Evolutionary conservation across 92 coral and sea anemone genomes (phyloP), one percentile per base, ranked within the genome.

Genomic region (Siderastrea siderea): DNA sequence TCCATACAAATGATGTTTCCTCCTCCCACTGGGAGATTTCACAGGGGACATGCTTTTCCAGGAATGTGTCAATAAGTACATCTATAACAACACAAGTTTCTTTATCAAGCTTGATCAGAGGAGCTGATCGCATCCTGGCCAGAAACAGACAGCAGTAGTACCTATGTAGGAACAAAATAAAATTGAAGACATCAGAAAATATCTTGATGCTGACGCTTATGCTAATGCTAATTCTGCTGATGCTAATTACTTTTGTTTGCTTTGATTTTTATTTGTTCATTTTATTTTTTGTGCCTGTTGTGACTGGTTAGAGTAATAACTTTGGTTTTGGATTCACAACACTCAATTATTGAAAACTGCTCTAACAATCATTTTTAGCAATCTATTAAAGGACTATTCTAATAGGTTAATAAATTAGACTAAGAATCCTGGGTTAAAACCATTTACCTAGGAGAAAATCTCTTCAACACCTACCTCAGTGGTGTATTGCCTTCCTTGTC

Each of bases 1-100:
- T 92, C 99, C 99, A 96, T 2, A 96, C 98, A 59, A 93, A 96
- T 58, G 79, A 66, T 54, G 80, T 84, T 14, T 85, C 84, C 52
- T 67, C 84, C 68, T 96, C 95, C 82, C 83, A 95, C 15, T 52
- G 65, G 19, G 92, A 79, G 54, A 96, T 90, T 75, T 83, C 87
- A 38, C 64, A 45, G 45, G 96, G 94, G 3, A 53, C 68, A 54
- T 90, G 85, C 48, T 47, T 64, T 14, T 79, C 78, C 55, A 95
- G 74, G 81, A 95, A 96, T 49, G 71, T 46, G 47, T 93, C 91
- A 60, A 95, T 86, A 59, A 89, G 87, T 79, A 77, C 76, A 73
- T 96, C 93, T 9, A 80, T 84, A 47, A 86, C 66, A n/a, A 2
- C 45, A 59, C 86, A 76, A 60, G 68, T 78, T 6, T 64, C 77